Evolutionary conservation across 2,797 vertebrate species (phyloP).

Genomic region (Molossus molossus): DNA sequence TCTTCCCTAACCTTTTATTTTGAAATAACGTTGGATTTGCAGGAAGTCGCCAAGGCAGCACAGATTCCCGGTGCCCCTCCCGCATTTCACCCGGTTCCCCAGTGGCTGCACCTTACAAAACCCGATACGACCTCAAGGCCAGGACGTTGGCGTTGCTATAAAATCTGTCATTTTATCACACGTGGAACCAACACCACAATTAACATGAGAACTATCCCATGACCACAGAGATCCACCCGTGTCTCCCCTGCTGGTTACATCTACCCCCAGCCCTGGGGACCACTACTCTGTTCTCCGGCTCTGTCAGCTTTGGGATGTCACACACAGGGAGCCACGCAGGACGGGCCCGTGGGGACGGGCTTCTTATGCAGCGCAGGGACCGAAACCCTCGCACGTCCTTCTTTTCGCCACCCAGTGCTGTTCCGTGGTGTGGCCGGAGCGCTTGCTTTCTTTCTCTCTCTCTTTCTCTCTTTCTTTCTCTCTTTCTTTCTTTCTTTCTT

Average conservation of each 20-base stretch:
- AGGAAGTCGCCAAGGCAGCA: too few relatives aligned
- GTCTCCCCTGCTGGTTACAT: not conserved
- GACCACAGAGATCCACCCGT: too few relatives aligned
- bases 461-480: too few relatives aligned
- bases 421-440: rapidly evolving
- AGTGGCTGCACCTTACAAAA: not conserved
- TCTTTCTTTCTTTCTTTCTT: too few relatives aligned
- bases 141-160: not conserved
- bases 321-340: rapidly evolving
- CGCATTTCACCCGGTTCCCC: not conserved
- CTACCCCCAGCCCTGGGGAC: rapidly evolving
- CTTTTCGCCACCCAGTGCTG: too few relatives aligned
- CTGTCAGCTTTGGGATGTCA: rapidly evolving
- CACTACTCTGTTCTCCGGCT: not conserved
- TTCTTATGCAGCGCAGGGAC: rapidly evolving
- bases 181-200: rapidly evolving
- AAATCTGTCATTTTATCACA: not conserved
- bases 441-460: too few relatives aligned
- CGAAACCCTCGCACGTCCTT: not conserved
- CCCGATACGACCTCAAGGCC: too few relatives aligned
- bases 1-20: not conserved
- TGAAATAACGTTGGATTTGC: not conserved
- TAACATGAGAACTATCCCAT: not conserved
- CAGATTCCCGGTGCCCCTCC: too few relatives aligned
- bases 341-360: rapidly evolving